A percentile compares a stretch with the other conserved stretches of the same genome.
phyloP scores from a whole-genome alignment of 1,140 invertebrate species.

The Drosophila chauvacae region DNA sequence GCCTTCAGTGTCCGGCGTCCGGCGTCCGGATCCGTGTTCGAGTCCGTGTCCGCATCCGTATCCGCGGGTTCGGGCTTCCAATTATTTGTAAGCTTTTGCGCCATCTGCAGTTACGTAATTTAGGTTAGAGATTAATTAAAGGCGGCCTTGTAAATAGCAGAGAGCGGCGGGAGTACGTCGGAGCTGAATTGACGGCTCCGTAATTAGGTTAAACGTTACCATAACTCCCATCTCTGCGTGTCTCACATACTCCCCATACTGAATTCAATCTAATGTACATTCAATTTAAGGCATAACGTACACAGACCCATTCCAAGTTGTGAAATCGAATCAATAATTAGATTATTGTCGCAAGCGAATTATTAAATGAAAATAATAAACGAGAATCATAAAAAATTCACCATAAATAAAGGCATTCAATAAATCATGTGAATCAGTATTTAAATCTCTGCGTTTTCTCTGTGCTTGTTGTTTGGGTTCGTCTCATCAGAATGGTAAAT shows the following conservation, averaged over 20 bases:
- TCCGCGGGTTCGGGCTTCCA: conserved; percentile 54
- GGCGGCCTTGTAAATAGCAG: conserved; percentile 71
- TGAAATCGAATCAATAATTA: conserved; percentile 80
- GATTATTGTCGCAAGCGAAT: conserved; percentile 63
- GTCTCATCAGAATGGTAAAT: conserved; percentile 32
- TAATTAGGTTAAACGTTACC: conserved; percentile 75
- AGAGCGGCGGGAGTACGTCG: conserved; percentile 2
- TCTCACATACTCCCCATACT: conserved; percentile 47
- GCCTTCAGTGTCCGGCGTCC: conserved; percentile 1
- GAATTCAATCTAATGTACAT: conserved; percentile 49
- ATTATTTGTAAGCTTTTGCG: conserved; percentile 79
- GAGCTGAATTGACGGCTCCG: conserved; percentile 45
- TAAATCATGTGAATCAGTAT: conserved; percentile 52
- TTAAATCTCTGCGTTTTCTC: conserved; percentile 35
- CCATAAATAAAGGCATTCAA: conserved; percentile 47
- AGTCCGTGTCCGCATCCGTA: conserved; percentile 3
- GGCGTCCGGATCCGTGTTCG: background rate
- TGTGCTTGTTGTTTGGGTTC: background rate
- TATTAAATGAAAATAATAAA: conserved; percentile 53
- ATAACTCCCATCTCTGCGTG: conserved; percentile 40
- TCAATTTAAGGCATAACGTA: conserved; percentile 39
- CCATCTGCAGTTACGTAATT: conserved; percentile 77
- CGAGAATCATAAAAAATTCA: conserved; percentile 42
- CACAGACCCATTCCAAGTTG: conserved; percentile 61
- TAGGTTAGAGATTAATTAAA: conserved; percentile 83